Evolutionary conservation across 2,888 invertebrate species (phyloP), one percentile per base, ranked within the genome.

Genomic region (Eretmocerus hayati): DNA sequence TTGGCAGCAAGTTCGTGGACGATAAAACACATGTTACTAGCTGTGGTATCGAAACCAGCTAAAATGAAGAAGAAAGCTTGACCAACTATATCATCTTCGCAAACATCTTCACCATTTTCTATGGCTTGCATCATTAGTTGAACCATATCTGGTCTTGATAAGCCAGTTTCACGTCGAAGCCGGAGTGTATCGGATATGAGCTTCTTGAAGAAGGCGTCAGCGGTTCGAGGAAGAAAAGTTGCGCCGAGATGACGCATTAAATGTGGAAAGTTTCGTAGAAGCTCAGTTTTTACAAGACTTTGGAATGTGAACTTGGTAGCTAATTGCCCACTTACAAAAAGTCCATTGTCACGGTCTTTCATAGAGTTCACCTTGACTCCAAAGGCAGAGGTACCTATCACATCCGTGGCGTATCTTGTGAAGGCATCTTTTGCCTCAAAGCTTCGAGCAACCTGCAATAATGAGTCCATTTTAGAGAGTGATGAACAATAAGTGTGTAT

Each of bases 91-190:
- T 78, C 75, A 0, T 65, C 61, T 15, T n/a, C n/a, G n/a, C n/a
- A n/a, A n/a, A n/a, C n/a, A n/a, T n/a, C n/a, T n/a, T n/a, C n/a
- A n/a, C n/a, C n/a, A n/a, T n/a, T n/a, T n/a, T n/a, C n/a, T n/a
- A n/a, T n/a, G n/a, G n/a, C n/a, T 50, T 79, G 75, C 71, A 80
- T 72, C 11, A 81, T 56, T 2, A 80, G 58, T 47, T 80, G 77
- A 11, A 80, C 74, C 77, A 81, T 79, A 56, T 81, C 80, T 0
- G 76, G 76, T 47, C 81, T 61, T n/a, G n/a, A n/a, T n/a, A n/a
- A n/a, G n/a, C n/a, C n/a, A n/a, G n/a, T n/a, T n/a, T n/a, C n/a
- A n/a, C n/a, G n/a, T n/a, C n/a, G n/a, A n/a, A n/a, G n/a, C n/a
- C n/a, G n/a, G n/a, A n/a, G n/a, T n/a, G n/a, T n/a, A n/a, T n/a